Percentiles rank a stretch among this genome's conserved stretches.
phyloP scores from a whole-genome alignment of 1,140 invertebrate genomes.

The Euura saliciscinereae region DNA sequence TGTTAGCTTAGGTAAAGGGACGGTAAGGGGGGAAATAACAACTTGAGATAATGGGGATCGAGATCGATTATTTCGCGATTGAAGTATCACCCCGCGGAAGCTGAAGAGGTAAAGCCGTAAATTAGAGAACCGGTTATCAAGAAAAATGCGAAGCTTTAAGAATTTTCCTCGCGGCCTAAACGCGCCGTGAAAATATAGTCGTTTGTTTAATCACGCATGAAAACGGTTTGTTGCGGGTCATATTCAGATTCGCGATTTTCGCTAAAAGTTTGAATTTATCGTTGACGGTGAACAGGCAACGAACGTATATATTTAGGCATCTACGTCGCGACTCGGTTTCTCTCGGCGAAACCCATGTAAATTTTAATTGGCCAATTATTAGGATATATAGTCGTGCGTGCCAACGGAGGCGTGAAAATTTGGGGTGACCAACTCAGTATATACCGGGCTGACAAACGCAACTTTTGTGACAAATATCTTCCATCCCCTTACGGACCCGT shows the following conservation, averaged over 20 bases:
- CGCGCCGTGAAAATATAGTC: background rate
- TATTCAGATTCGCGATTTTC: too few species aligned
- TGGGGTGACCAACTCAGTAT: conserved; percentile 44
- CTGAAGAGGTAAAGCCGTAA: background rate
- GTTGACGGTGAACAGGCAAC: too few species aligned
- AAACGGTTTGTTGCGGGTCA: background rate
- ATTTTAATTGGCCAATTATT: conserved; percentile 63
- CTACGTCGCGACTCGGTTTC: too few species aligned
- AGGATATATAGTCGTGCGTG: conserved; percentile 51
- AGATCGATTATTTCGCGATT: too few species aligned
- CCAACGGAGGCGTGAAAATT: conserved; percentile 58
- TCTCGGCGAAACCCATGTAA: background rate
- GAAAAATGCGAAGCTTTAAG: background rate
- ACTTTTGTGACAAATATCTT: conserved; percentile 24
- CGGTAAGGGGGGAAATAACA: too few species aligned
- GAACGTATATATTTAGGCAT: too few species aligned
- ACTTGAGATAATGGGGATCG: too few species aligned
- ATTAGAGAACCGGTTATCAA: background rate
- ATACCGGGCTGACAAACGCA: conserved; percentile 25
- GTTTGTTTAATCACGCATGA: conserved; percentile 7
- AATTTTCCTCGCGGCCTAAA: background rate
- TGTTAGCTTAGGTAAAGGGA: too few species aligned
- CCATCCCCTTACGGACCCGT: conserved; percentile 33
- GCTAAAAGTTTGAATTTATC: too few species aligned
- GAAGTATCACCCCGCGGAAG: too few species aligned